Conservation (phyloP, 2,113 vertebrate species). For the Pachyramphus minor region DNA sequence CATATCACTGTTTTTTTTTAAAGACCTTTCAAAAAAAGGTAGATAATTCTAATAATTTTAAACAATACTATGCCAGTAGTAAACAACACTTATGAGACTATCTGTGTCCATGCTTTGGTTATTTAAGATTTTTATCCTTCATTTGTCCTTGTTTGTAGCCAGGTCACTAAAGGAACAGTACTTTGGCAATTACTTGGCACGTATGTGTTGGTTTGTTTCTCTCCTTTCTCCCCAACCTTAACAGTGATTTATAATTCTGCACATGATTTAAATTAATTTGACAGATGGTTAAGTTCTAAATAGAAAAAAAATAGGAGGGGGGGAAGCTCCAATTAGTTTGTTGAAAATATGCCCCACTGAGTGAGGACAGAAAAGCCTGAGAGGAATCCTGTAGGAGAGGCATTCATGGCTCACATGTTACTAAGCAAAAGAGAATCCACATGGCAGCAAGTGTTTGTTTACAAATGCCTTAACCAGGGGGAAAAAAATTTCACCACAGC, state of each 20-base stretch:
- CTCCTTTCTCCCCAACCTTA: not conserved
- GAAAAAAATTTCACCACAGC: accelerated
- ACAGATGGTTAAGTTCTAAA: not conserved
- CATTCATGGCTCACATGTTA: not conserved
- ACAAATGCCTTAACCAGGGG: not conserved
- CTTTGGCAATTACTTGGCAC: not conserved
- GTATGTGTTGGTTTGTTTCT: not conserved
- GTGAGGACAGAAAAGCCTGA: not conserved
- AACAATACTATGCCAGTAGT: not conserved
- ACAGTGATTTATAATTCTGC: not conserved
- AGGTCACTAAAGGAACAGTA: not conserved
- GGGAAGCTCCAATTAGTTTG: not conserved
- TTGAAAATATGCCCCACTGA: not conserved
- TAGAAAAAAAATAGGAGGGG: not conserved
- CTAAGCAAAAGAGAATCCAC: not conserved
- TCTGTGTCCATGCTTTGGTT: not conserved
- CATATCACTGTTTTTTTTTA: not conserved
- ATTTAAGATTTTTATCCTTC: not conserved
- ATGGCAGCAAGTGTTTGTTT: not conserved
- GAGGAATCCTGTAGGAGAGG: not conserved
- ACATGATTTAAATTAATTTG: not conserved
- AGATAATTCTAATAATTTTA: not conserved
- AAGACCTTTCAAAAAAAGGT: not conserved
- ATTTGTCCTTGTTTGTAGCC: not conserved
- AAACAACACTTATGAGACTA: not conserved